phyloP scores from a whole-genome alignment of 2,888 invertebrate species.

The Pyrgus malvae region DNA sequence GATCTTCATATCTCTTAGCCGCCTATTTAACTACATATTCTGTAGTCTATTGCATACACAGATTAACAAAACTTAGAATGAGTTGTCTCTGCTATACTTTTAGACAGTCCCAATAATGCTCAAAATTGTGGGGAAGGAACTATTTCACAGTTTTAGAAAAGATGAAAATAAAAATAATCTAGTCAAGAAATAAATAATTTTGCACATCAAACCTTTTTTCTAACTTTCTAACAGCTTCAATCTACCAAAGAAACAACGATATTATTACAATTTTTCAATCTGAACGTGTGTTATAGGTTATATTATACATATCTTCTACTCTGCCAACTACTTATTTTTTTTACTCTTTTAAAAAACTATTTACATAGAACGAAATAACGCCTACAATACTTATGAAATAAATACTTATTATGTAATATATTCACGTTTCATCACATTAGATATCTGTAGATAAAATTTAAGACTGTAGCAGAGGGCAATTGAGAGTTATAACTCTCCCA shows the following conservation, averaged over 20 bases:
- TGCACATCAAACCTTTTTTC: no score
- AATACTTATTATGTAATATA: conserved; percentile 7
- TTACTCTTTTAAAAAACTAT: conserved; percentile 3
- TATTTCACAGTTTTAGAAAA: no score
- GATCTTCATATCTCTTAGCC: conserved; percentile 19
- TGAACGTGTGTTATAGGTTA: not conserved
- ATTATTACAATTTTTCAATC: not conserved
- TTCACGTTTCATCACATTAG: conserved; percentile 6
- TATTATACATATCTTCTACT: not conserved
- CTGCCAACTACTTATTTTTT: not conserved
- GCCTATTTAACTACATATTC: conserved; percentile 9
- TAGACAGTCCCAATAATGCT: no score
- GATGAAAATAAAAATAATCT: no score
- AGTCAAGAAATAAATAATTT: no score
- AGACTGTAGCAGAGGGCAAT: conserved; percentile 9
- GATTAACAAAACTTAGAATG: not conserved
- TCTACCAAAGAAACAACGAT: no score
- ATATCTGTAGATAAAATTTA: not conserved
- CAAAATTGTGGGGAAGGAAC: no score
- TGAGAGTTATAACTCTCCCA: no score
- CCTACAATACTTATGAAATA: conserved; percentile 19
- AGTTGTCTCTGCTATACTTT: no score
- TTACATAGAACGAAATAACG: conserved; percentile 1
- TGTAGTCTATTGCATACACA: conserved; percentile 6
- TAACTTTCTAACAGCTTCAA: no score